A percentile compares a stretch with the other conserved stretches of the same genome.
phyloP scores from a whole-genome alignment of 2,113 vertebrate species.

The Syrrhaptes paradoxus region DNA sequence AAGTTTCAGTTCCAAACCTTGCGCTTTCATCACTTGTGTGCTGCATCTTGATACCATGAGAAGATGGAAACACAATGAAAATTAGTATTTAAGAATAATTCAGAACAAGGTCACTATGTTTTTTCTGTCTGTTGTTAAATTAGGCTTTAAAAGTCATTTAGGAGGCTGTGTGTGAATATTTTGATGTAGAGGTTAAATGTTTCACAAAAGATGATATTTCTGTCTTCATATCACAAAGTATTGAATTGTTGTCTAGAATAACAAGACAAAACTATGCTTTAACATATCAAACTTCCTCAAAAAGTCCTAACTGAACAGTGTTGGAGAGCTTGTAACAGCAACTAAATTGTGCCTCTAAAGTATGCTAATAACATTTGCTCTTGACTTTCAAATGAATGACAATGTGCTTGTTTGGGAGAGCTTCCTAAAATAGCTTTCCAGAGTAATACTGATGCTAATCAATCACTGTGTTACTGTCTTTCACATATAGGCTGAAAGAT shows the following conservation, averaged over 20 bases:
- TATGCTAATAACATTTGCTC: neutral
- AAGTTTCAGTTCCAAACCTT: neutral
- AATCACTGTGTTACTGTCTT: neutral
- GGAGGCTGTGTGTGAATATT: neutral
- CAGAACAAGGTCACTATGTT: neutral
- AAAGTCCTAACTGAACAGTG: neutral
- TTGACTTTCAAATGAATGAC: neutral
- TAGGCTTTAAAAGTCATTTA: neutral
- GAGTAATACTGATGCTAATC: neutral
- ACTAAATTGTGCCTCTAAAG: neutral
- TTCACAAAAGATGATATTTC: neutral
- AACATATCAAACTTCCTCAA: neutral
- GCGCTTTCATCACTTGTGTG: neutral
- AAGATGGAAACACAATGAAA: conserved; percentile 32
- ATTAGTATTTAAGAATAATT: neutral
- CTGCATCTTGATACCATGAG: neutral
- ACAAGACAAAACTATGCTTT: neutral
- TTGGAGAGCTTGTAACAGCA: neutral
- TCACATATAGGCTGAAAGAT: neutral
- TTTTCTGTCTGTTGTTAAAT: conserved; percentile 38
- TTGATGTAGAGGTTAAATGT: neutral
- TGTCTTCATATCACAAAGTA: neutral
- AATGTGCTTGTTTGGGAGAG: neutral
- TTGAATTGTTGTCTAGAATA: neutral
- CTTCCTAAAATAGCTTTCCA: neutral